phyloP scores from a whole-genome alignment of 1,140 invertebrate genomes.

The Bombus turneri region DNA sequence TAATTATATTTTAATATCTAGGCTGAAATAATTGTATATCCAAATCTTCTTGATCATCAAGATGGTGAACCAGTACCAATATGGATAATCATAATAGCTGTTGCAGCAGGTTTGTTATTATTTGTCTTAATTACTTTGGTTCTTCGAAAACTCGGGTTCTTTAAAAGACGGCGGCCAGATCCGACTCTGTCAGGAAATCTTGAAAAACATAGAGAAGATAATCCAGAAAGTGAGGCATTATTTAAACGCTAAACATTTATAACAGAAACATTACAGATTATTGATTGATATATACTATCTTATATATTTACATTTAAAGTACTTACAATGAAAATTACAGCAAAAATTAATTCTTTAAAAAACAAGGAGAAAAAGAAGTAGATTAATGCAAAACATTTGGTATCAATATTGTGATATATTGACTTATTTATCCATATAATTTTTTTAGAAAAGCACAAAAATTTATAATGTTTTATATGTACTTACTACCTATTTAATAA shows the following conservation, averaged over 20 bases:
- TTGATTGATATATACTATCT: background rate
- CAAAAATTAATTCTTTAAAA: background rate
- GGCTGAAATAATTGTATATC: slow-evolving; percentile 92
- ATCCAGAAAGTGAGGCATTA: slow-evolving; percentile 80
- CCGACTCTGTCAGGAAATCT: slow-evolving; percentile 92
- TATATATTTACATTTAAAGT: slow-evolving; percentile 36
- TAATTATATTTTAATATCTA: slow-evolving; percentile 77
- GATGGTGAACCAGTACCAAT: slow-evolving; percentile 87
- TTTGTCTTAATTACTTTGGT: slow-evolving; percentile 89
- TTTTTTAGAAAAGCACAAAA: slow-evolving; percentile 1
- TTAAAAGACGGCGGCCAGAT: slow-evolving; percentile 91
- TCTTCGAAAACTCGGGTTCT: slow-evolving; percentile 94
- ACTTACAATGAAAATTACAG: slow-evolving; percentile 20
- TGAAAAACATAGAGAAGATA: slow-evolving; percentile 89
- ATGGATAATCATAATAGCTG: slow-evolving; percentile 92
- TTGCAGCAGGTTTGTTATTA: slow-evolving; percentile 90
- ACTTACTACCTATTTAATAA: background rate
- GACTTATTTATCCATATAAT: slow-evolving; percentile 11
- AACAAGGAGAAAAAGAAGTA: background rate
- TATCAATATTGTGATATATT: slow-evolving; percentile 33
- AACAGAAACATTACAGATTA: background rate
- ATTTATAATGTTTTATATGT: slow-evolving; percentile 3
- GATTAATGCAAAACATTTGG: background rate
- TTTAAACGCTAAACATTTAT: slow-evolving; percentile 73
- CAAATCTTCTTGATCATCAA: slow-evolving; percentile 87